A percentile compares a stretch with the other conserved stretches of the same genome.
These are phyloP conservation scores for Microctenopoma lineatum DNA, from an alignment of 2,797 vertebrate genomes.

Conservation along the genomic window DNA sequence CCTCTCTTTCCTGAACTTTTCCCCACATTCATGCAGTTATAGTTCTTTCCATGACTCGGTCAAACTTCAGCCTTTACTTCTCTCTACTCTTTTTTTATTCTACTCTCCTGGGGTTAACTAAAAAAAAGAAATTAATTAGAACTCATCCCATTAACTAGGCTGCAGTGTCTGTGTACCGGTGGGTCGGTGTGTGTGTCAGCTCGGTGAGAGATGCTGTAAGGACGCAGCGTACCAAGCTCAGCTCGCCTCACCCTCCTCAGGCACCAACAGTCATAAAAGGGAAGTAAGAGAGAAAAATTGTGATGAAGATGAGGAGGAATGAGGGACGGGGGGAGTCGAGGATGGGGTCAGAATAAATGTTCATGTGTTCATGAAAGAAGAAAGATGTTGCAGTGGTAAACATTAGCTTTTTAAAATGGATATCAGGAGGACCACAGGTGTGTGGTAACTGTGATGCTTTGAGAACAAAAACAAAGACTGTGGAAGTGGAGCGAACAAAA, in stretches of 20 bases:
- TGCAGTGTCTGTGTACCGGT: conserved; percentile 32
- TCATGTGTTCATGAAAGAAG: not conserved
- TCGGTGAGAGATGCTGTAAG: conserved; percentile 38
- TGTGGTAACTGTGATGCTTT: not conserved
- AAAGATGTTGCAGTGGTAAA: not conserved
- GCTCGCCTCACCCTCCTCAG: conserved; percentile 25
- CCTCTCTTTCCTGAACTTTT: not conserved
- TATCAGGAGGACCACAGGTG: not conserved
- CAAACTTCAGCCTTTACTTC: conserved; percentile 7
- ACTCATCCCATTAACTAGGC: conserved; percentile 58
- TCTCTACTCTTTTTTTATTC: not conserved
- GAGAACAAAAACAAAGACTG: not conserved
- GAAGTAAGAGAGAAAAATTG: conserved; percentile 33
- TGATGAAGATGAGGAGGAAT: conserved; percentile 34
- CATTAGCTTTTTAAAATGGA: too few relatives aligned
- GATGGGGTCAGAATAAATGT: not conserved
- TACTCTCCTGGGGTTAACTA: conserved; percentile 20
- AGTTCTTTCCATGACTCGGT: conserved; percentile 18
- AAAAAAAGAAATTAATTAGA: conserved; percentile 58
- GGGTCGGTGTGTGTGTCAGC: conserved; percentile 22
- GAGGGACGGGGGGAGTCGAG: not conserved
- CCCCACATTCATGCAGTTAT: not conserved
- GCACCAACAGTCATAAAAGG: conserved; percentile 18
- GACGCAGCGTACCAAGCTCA: conserved; percentile 51
- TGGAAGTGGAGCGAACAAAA: not conserved